phyloP scores from a whole-genome alignment of 2,797 vertebrate species.

The Platyrinchus mystaceus region DNA sequence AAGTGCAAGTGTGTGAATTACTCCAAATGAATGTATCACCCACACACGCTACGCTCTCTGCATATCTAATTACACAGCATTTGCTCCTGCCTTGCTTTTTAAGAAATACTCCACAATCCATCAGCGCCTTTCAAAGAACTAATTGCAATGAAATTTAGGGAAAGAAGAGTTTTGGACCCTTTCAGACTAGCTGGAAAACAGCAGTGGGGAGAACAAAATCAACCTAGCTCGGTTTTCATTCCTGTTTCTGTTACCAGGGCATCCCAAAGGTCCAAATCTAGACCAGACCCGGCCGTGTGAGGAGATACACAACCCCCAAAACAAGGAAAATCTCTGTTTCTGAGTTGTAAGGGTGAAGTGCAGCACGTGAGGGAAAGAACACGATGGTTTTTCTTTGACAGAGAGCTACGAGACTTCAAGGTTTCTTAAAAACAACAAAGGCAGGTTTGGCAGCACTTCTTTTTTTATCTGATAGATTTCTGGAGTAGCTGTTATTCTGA shows the following conservation, averaged over 20 bases:
- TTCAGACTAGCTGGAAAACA: not conserved
- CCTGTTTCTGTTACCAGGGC: not conserved
- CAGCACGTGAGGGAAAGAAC: fast-evolving
- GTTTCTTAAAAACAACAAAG: not conserved
- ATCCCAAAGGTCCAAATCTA: not conserved
- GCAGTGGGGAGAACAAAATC: not conserved
- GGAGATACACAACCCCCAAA: not conserved
- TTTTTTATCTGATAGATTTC: not conserved
- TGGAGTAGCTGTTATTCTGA: not conserved
- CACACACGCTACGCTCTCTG: not conserved
- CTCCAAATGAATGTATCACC: slow-evolving; percentile 36
- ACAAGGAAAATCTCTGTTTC: not conserved
- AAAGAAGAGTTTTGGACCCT: not conserved
- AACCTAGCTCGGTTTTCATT: not conserved
- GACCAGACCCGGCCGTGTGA: fast-evolving
- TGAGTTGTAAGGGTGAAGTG: not conserved
- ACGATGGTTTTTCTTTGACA: not conserved
- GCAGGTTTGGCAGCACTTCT: not conserved
- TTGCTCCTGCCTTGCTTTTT: slow-evolving; percentile 3
- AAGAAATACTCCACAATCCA: not conserved
- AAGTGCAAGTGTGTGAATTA: slow-evolving; percentile 11
- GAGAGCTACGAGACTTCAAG: not conserved
- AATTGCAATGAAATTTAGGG: not conserved
- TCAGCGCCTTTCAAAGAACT: not conserved
- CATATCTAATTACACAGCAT: not conserved